Evolutionary conservation across 2,113 vertebrate species (phyloP).

Genomic region (Australoheros scitulus): DNA sequence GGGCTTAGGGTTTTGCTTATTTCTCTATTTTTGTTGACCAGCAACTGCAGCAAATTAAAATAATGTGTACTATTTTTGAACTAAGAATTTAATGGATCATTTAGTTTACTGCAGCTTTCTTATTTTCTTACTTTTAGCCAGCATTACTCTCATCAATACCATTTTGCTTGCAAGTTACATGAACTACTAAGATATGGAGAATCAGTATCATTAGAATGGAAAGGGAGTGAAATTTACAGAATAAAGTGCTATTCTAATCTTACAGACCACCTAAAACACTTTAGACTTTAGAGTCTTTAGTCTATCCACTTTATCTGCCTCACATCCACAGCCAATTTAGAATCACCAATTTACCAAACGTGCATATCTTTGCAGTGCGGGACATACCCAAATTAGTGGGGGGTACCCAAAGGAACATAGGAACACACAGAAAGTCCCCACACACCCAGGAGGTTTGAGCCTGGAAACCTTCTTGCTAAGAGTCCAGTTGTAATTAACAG

Average conservation of each 20-base stretch:
- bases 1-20: constrained; percentile 12
- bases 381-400: background rate
- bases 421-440: background rate
- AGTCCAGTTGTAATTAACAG: background rate
- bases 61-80: background rate
- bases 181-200: background rate
- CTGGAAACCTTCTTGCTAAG: background rate
- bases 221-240: background rate
- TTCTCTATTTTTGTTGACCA: constrained; percentile 20
- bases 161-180: constrained; percentile 1
- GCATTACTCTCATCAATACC: background rate
- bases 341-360: background rate
- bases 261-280: background rate
- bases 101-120: background rate
- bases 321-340: constrained; percentile 1
- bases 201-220: background rate
- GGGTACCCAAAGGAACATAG: background rate
- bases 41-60: constrained; percentile 8
- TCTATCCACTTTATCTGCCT: background rate
- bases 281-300: background rate
- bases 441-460: background rate
- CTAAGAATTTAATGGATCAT: background rate
- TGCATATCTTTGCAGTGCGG: background rate
- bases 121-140: background rate
- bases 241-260: background rate